These are phyloP conservation scores for Zaprionus vittiger DNA, from an alignment of 1,140 invertebrate species.

Conservation along the genomic window DNA sequence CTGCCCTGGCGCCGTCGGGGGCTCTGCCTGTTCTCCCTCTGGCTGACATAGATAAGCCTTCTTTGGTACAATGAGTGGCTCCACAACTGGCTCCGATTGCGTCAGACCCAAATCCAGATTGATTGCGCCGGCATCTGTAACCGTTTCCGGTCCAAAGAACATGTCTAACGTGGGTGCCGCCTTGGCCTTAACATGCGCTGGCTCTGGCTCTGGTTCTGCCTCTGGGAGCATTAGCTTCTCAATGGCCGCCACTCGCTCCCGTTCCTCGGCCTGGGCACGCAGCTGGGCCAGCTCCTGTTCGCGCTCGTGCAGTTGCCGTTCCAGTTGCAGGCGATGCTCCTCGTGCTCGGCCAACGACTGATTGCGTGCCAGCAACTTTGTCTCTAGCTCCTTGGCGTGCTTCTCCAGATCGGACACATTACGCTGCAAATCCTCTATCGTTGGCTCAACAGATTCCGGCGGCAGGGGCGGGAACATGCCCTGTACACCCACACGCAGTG, in stretches of 20 bases:
- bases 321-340: conserved; percentile 36
- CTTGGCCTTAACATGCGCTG: neutral
- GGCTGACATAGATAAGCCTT: conserved; percentile 85
- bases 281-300: conserved; percentile 47
- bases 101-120: conserved; percentile 45
- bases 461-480: neutral
- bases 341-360: conserved; percentile 42
- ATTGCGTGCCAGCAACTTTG: conserved; percentile 37
- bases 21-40: conserved; percentile 21
- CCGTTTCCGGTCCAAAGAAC: conserved; percentile 67
- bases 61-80: conserved; percentile 85
- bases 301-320: conserved; percentile 34
- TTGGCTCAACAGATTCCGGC: conserved; percentile 44
- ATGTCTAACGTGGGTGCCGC: conserved; percentile 65
- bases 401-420: conserved; percentile 83
- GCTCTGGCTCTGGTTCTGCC: neutral
- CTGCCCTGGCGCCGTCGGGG: conserved; percentile 4
- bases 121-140: conserved; percentile 16
- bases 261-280: conserved; percentile 37
- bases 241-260: conserved; percentile 48
- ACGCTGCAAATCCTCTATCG: conserved; percentile 78
- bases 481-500: conserved; percentile 30
- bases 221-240: conserved; percentile 54
- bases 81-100: conserved; percentile 76
- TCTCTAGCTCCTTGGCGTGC: conserved; percentile 73